Evolutionary conservation across 2,888 invertebrate species (phyloP), one percentile per base, ranked within the genome.

Genomic region (Drosophila peninsularis): DNA sequence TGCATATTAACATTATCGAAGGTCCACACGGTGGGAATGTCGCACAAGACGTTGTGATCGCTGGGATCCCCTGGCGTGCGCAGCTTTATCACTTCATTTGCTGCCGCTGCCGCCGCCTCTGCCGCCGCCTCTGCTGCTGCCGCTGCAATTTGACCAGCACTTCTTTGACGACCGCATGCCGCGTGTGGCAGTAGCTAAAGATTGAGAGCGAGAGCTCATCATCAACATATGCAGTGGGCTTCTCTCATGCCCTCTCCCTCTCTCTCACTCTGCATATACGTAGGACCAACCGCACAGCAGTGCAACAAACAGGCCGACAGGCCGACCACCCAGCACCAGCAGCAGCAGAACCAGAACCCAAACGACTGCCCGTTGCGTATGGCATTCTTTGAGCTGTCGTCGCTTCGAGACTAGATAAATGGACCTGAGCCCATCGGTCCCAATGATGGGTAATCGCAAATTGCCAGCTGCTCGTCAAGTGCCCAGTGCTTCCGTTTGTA

Each of bases 61-160:
- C 34, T 75, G 67, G 76, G 74, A 77, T 80, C 85, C 82, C 82
- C 82, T 65, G 85, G 75, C 76, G 88, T 78, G 86, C 78, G 82
- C 75, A 84, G 87, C 90, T 87, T 89, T 88, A 89, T 89, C 89
- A 89, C 87, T 89, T 89, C 82, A 90, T 89, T 90, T 88, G 76
- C 78, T 81, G 79, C 79, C 63, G 62, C 57, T 67, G 70, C 54
- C 80, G 68, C 73, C 75, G 76, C 50, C 72, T 1, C 24, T 27
- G 66, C 61, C 62, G 4, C 42, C 6, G 61, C 34, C 73, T 1
- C 24, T 19, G 61, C 44, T 1, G 61, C 42, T 6, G 68, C 75
- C 64, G 69, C 53, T 88, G 82, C 87, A 82, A 79, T 81, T 88
- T 80, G 88, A 77, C 82, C 88, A 88, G 78, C 88, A 84, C 82